Percentiles rank a stretch among this genome's conserved stretches.
phyloP scores from a whole-genome alignment of 2,113 vertebrate species.

The Bufo bufo region DNA sequence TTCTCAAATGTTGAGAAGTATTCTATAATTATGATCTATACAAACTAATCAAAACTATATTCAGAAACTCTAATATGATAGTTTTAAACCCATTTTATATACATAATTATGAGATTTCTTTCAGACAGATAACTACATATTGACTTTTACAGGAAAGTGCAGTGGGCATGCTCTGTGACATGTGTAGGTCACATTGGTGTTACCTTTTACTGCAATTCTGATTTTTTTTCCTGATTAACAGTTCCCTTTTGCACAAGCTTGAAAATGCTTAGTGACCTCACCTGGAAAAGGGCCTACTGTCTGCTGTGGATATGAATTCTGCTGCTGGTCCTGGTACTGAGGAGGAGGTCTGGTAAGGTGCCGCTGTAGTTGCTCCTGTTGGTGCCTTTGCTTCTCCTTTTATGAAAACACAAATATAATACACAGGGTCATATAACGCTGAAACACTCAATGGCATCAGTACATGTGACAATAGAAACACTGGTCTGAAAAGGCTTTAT shows the following conservation, averaged over 20 bases:
- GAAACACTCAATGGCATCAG: neutral
- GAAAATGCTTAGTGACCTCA: constrained; percentile 58
- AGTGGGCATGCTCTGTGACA: neutral
- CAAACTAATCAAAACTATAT: too few species aligned
- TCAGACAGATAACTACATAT: neutral
- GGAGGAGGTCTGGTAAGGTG: constrained; percentile 92
- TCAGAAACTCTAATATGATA: too few species aligned
- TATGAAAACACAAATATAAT: neutral
- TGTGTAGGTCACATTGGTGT: too few species aligned
- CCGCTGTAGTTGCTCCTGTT: constrained; percentile 89
- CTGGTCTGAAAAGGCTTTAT: too few species aligned
- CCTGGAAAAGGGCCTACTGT: constrained; percentile 87
- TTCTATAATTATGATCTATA: too few species aligned
- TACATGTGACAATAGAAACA: too few species aligned
- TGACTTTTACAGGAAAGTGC: neutral
- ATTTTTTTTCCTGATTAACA: too few species aligned
- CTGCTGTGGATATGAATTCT: constrained; percentile 83
- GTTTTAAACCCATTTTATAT: too few species aligned
- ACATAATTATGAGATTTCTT: too few species aligned
- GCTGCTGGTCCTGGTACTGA: constrained; percentile 92
- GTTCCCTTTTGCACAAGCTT: too few species aligned
- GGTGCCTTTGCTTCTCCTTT: constrained; percentile 90
- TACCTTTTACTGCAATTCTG: too few species aligned
- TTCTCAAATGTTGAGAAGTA: too few species aligned
- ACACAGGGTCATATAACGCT: neutral